phyloP scores from a whole-genome alignment of 1,140 invertebrate species.

The Mactra quadrangularis region DNA sequence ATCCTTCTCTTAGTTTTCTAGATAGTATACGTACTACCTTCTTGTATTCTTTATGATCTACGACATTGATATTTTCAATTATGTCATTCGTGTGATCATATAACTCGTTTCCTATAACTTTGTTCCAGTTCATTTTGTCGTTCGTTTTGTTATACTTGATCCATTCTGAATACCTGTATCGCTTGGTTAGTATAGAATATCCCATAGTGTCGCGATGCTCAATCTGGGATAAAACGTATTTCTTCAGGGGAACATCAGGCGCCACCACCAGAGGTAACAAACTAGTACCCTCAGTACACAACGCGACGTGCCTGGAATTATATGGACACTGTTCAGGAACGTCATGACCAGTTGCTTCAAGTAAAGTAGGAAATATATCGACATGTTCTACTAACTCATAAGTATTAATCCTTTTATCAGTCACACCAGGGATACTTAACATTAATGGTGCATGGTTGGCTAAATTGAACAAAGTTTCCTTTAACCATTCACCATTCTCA shows the following conservation, averaged over 20 bases:
- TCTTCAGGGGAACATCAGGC: slow-evolving; percentile 87
- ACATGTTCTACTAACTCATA: slow-evolving; percentile 89
- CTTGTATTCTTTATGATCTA: slow-evolving; percentile 18
- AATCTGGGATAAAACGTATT: slow-evolving; percentile 91
- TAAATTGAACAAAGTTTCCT: slow-evolving; percentile 94
- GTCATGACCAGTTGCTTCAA: slow-evolving; percentile 88
- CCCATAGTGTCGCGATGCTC: slow-evolving; percentile 94
- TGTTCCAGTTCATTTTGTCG: slow-evolving; percentile 87
- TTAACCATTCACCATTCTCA: slow-evolving; percentile 95
- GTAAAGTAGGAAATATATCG: slow-evolving; percentile 93
- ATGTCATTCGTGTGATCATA: slow-evolving; percentile 85
- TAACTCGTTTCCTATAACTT: slow-evolving; percentile 86
- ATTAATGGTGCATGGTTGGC: slow-evolving; percentile 91
- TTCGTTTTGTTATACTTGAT: slow-evolving; percentile 83
- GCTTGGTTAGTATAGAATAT: slow-evolving; percentile 87
- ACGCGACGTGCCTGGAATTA: slow-evolving; percentile 77
- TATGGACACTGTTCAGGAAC: slow-evolving; percentile 85
- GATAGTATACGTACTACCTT: slow-evolving; percentile 26
- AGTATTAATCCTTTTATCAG: slow-evolving; percentile 17
- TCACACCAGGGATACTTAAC: slow-evolving; percentile 87
- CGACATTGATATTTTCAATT: slow-evolving; percentile 54
- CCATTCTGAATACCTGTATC: slow-evolving; percentile 92
- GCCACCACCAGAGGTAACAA: slow-evolving; percentile 87
- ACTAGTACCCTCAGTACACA: slow-evolving; percentile 91
- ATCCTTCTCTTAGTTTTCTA: slow-evolving; percentile 36